Evolutionary conservation across 2,888 invertebrate genomes (phyloP).

Genomic region (Poecilus cupreus): DNA sequence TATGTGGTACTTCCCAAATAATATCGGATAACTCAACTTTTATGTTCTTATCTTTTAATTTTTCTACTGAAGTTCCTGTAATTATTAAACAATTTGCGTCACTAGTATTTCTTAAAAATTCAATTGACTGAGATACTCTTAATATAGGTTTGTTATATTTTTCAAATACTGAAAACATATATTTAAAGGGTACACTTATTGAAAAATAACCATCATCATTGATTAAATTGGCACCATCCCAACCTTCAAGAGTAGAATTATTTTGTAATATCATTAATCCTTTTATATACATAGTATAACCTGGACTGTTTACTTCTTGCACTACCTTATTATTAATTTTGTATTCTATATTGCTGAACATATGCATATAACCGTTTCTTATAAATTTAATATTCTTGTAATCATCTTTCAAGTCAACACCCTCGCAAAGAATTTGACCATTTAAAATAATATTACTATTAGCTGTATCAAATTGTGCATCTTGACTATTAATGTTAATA

Average conservation of each 20-base stretch:
- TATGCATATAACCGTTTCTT: neutral
- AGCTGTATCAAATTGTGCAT: neutral
- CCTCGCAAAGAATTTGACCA: neutral
- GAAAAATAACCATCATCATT: too few species aligned
- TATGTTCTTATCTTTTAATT: neutral
- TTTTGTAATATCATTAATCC: too few species aligned
- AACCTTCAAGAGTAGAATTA: too few species aligned
- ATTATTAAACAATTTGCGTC: neutral
- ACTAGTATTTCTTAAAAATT: neutral
- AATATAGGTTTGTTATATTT: neutral
- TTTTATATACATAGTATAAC: too few species aligned
- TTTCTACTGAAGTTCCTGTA: neutral
- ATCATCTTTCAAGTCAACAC: neutral
- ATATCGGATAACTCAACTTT: neutral
- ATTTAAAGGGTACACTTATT: too few species aligned
- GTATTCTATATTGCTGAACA: neutral
- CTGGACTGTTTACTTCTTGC: neutral
- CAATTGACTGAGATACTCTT: neutral
- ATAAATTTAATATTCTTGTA: neutral
- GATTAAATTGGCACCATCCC: too few species aligned
- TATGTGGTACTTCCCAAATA: neutral
- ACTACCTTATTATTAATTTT: neutral
- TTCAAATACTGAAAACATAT: neutral
- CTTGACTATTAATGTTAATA: neutral
- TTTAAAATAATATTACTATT: neutral